Conservation (phyloP, 2,888 invertebrate species). For the Plemyria rubiginata region DNA sequence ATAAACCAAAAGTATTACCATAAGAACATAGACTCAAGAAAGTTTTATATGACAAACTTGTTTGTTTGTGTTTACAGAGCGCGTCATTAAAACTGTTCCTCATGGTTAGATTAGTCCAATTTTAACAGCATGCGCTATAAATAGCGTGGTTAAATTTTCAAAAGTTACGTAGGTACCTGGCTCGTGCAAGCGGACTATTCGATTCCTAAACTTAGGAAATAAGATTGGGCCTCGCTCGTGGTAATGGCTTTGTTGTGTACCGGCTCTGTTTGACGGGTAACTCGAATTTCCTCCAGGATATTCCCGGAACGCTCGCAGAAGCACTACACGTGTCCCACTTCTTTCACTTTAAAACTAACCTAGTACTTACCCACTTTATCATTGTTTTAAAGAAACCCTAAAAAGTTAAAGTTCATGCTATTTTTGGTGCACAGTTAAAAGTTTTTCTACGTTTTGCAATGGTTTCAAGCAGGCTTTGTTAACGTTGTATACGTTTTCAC, state of each 20-base stretch:
- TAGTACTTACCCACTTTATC: conserved; percentile 40
- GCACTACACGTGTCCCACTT: conserved; percentile 58
- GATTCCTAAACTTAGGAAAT: conserved; percentile 66
- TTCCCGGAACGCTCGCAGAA: conserved; percentile 61
- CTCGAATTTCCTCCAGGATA: conserved; percentile 63
- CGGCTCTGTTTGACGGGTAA: conserved; percentile 64
- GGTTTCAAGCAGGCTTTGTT: too few species aligned
- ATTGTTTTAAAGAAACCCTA: conserved; percentile 19
- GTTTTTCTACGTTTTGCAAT: too few species aligned
- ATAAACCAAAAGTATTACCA: not conserved
- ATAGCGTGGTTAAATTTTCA: conserved; percentile 22
- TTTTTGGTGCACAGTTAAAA: not conserved
- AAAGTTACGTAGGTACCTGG: conserved; percentile 32
- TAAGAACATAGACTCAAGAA: not conserved
- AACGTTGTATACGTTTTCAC: too few species aligned
- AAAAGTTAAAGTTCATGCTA: conserved; percentile 1
- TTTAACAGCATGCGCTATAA: conserved; percentile 2
- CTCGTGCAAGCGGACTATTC: conserved; percentile 55
- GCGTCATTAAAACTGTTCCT: not conserved
- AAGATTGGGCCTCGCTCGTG: conserved; percentile 63
- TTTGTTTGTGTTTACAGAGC: not conserved
- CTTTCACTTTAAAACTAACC: conserved; percentile 46
- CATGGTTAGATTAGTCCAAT: not conserved
- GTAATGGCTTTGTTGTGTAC: conserved; percentile 79
- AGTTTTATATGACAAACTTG: not conserved